Conservation (phyloP, 2,888 invertebrate genomes). For the Nymphalis urticae region DNA sequence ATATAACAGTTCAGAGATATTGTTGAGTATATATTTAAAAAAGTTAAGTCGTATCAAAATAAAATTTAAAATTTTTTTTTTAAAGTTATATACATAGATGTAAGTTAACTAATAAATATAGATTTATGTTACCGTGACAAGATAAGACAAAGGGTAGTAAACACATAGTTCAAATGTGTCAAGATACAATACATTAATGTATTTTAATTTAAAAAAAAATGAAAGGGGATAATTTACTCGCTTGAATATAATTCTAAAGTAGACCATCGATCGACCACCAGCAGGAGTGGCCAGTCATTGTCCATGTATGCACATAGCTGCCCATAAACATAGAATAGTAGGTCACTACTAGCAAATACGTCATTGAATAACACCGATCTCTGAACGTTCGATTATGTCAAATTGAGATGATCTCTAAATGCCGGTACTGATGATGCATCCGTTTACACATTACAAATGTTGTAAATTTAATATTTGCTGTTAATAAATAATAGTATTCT, state of each 20-base stretch:
- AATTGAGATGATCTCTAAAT: not conserved
- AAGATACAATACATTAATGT: not conserved
- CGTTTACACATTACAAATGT: not conserved
- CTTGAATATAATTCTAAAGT: constrained; percentile 19
- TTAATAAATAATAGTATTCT: constrained; percentile 1
- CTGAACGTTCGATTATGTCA: constrained; percentile 6
- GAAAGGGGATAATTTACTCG: not conserved
- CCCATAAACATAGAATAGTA: constrained; percentile 30
- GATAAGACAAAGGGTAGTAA: too few species aligned
- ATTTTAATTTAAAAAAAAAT: not conserved
- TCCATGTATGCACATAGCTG: constrained; percentile 24
- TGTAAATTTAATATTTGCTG: not conserved
- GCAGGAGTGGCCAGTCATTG: constrained; percentile 35
- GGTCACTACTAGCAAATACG: constrained; percentile 33
- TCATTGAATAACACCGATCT: constrained; percentile 24
- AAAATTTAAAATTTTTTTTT: too few species aligned
- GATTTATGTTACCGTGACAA: too few species aligned
- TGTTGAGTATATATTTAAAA: too few species aligned
- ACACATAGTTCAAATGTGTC: not conserved
- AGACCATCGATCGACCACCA: constrained; percentile 30
- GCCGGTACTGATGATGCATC: not conserved
- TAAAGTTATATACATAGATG: too few species aligned
- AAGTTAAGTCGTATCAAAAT: too few species aligned
- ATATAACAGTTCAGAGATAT: too few species aligned
- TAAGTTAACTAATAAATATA: too few species aligned